Conservation (phyloP, 2,113 vertebrate genomes). For the Forbesichthys agassizii region DNA sequence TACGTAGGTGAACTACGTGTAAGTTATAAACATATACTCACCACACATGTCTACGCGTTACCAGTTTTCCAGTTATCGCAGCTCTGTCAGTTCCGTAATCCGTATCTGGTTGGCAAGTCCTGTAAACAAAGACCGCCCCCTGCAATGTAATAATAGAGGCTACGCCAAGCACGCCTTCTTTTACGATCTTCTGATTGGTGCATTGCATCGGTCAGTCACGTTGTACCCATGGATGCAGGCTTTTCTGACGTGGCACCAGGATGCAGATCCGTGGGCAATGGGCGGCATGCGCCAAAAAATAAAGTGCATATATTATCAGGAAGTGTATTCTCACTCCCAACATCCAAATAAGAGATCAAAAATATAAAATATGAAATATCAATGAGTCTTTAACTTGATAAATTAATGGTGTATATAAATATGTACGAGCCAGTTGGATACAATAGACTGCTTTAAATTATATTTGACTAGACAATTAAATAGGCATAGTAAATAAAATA, state of each 20-base stretch:
- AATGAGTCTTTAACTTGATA: too few species aligned
- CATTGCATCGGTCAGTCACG: constrained; percentile 33
- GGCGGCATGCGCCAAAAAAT: neutral
- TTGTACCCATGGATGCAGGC: constrained; percentile 33
- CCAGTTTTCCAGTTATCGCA: constrained; percentile 38
- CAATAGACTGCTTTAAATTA: neutral
- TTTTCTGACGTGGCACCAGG: constrained; percentile 77
- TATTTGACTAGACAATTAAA: too few species aligned
- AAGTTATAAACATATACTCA: constrained; percentile 55
- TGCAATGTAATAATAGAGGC: constrained; percentile 19
- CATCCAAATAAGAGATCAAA: neutral
- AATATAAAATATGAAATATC: too few species aligned
- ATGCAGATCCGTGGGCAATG: constrained; percentile 37
- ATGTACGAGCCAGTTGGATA: neutral
- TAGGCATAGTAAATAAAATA: too few species aligned
- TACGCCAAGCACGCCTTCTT: constrained; percentile 12
- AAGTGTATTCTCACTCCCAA: neutral
- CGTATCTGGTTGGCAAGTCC: constrained; percentile 36
- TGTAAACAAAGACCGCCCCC: constrained; percentile 41
- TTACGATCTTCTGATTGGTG: constrained; percentile 59
- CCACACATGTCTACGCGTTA: constrained; percentile 76
- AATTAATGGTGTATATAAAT: too few species aligned
- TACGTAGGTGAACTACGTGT: too few species aligned
- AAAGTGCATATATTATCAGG: neutral
- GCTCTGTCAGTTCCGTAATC: constrained; percentile 47